Percentiles rank a stretch among this genome's conserved stretches.
Evolutionary conservation across 2,113 vertebrate species (phyloP).

Genomic region (Cheirogaleus medius): DNA sequence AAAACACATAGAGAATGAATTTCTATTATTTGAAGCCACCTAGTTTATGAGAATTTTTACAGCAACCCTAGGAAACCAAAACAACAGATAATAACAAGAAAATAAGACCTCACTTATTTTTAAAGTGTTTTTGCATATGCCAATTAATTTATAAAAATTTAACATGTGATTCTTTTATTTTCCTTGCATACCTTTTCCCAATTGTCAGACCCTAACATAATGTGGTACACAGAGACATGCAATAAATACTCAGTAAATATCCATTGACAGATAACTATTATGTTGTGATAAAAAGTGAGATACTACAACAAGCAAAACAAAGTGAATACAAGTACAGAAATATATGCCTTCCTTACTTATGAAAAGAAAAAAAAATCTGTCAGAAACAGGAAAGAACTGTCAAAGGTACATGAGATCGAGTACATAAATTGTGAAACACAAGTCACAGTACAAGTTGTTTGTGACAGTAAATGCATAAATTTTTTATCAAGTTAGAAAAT

Average conservation of each 20-base stretch:
- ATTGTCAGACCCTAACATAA: fast-evolving
- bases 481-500: slow-evolving; percentile 47
- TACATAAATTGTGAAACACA: slow-evolving; percentile 13
- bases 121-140: neutral
- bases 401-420: neutral
- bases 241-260: neutral
- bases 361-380: slow-evolving; percentile 28
- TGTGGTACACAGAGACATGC: neutral
- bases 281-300: neutral
- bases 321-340: slow-evolving; percentile 3
- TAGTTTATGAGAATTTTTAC: neutral
- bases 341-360: neutral
- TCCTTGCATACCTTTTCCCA: neutral
- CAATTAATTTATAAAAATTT: neutral
- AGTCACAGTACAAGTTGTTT: slow-evolving; percentile 21
- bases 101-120: neutral
- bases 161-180: neutral
- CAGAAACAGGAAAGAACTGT: slow-evolving; percentile 24
- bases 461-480: slow-evolving; percentile 17
- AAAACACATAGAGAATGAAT: neutral
- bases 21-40: neutral
- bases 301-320: neutral
- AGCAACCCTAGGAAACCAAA: neutral
- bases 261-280: slow-evolving; percentile 29
- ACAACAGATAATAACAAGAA: neutral